Base-by-base conservation (phyloP, 2,888 invertebrate species). In the Heteromurus nitidus region DNA sequence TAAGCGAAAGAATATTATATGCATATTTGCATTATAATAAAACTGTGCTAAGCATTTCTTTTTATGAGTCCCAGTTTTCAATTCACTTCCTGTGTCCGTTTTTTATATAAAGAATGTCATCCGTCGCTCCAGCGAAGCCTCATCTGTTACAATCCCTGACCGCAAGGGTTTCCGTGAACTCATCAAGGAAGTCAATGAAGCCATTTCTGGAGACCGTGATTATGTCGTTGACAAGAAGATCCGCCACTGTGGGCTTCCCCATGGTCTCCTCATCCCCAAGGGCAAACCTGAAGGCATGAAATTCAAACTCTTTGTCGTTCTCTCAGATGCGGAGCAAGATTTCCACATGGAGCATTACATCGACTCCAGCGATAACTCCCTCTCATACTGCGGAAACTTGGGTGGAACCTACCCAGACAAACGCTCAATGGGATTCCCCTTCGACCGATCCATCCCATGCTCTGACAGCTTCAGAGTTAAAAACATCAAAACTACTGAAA, bases 351-450 rank as follows among this genome's bases (percentile, higher is more conserved):
- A 91, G 88, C 80, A 85, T 65, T 90, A 90, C 68, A 90, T 91
- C 80, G 91, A 90, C 85, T 89, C 91, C 82, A 92, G 91, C 86
- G 90, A 90, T 88, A 92, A 91, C 88, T 88, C 91, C 90, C 88
- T 88, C 90, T 91, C 18, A 87, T 90, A 65, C 82, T 91, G 70
- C 90, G 92, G 65, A 90, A 91, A 80, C 91, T 83, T 91, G 88
- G 90, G 68, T 87, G 85, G 85, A 62, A 85, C 84, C 50, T 87
- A 88, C 73, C 89, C 93, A 62, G 94, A 94, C 88, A 91, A 90
- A 85, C 91, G 91, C 88, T 91, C 94, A 60, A 90, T 93, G 87
- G 94, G 93, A 72, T 95, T 92, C 91, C 95, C 95, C 82, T 92
- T 95, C 88, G 94, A 95, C 88, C 92, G 93, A 86, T 90, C 90